phyloP scores from a whole-genome alignment of 2,113 vertebrate genomes.

The Chloropsis hardwickii region DNA sequence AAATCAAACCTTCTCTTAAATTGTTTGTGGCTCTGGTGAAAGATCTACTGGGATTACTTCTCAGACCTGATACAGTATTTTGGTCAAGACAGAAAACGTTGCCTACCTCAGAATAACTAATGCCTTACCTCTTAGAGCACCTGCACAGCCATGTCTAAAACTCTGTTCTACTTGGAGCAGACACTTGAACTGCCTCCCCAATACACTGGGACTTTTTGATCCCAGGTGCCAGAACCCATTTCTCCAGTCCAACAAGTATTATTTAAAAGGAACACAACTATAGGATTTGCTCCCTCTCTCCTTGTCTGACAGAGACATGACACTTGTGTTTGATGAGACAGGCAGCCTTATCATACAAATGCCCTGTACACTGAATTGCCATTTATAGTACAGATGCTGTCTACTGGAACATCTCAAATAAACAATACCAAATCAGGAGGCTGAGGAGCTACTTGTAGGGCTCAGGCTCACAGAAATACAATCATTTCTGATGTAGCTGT shows the following conservation, averaged over 20 bases:
- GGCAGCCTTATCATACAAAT: background rate
- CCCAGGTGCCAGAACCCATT: background rate
- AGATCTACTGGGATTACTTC: background rate
- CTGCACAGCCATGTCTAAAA: background rate
- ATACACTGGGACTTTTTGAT: background rate
- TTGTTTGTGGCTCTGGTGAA: background rate
- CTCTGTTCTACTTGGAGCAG: background rate
- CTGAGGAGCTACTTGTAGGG: background rate
- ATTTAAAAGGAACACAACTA: background rate
- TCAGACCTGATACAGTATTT: background rate
- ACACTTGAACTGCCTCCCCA: background rate
- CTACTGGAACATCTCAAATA: background rate
- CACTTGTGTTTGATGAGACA: background rate
- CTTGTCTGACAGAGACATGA: background rate
- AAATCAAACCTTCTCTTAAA: background rate
- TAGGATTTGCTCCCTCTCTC: background rate
- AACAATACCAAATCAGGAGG: background rate
- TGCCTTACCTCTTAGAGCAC: background rate
- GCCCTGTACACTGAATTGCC: background rate
- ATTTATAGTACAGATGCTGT: background rate
- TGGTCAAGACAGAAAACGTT: background rate
- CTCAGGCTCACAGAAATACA: background rate
- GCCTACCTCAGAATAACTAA: background rate
- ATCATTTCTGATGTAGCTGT: background rate
- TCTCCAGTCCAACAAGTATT: background rate